phyloP scores from a whole-genome alignment of 2,797 vertebrate genomes.

The Brachyalestes nurse region DNA sequence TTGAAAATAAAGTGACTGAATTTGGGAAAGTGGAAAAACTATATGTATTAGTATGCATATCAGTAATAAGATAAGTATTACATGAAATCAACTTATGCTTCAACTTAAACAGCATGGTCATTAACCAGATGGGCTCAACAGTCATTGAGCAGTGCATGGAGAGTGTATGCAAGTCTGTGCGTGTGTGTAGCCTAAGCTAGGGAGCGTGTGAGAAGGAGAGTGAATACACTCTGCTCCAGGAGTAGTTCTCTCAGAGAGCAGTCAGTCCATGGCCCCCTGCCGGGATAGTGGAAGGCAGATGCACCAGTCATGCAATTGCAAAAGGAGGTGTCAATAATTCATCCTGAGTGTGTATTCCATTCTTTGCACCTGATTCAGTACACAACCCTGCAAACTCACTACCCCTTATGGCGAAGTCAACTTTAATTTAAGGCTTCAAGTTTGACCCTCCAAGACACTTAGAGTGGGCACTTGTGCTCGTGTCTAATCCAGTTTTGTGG shows the following conservation, averaged over 20 bases:
- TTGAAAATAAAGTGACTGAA: neutral
- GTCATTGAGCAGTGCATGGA: neutral
- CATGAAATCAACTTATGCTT: neutral
- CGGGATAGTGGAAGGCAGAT: conserved; percentile 37
- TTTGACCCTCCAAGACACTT: neutral
- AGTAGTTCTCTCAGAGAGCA: conserved; percentile 40
- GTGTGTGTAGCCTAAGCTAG: neutral
- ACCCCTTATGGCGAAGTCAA: neutral
- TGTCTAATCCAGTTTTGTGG: neutral
- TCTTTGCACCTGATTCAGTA: conserved; percentile 41
- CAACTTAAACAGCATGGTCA: neutral
- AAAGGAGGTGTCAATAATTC: conserved; percentile 59
- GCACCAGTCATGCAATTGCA: conserved; percentile 51
- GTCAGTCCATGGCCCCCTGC: conserved; percentile 23
- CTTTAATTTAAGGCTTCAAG: neutral
- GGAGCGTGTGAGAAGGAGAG: neutral
- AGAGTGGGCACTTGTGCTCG: neutral
- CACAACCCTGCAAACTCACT: neutral
- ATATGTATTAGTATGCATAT: neutral
- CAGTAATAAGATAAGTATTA: neutral
- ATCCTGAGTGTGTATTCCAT: conserved; percentile 47
- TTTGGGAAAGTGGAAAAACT: neutral
- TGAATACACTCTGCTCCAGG: conserved; percentile 16
- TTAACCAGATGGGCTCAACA: neutral
- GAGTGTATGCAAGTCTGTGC: conserved; percentile 8